Base-by-base conservation (phyloP, 1,140 invertebrate genomes). In the Drosophila tristis region DNA sequence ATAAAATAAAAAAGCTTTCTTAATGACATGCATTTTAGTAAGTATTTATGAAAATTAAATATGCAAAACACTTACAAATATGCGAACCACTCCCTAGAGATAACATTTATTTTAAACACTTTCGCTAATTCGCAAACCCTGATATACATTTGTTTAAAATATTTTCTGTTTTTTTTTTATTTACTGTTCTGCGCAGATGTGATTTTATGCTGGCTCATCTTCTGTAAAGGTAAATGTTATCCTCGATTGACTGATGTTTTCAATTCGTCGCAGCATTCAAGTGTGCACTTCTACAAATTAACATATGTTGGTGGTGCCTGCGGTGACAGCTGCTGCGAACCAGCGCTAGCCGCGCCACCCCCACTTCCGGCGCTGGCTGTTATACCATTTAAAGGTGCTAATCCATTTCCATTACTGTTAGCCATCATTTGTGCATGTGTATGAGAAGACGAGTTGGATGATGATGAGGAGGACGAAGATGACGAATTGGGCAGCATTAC, bases 291-390 rank as follows among this genome's bases (percentile, higher is more conserved):
- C 79, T 91, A 97, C 94, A 97, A 96, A 95, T 97, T 97, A 92
- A 97, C 97, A 94, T 98, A 98, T 90, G 97, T 97, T 72, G 90
- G 90, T 26, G 96, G 96, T 94, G 97, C 96, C 93, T 97, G 96
- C 79, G 96, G 96, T 89, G 96, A 96, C 92, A 96, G 94, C 60
- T 93, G 95, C 54, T 93, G 95, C 93, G 92, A 95, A 94, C 92
- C 93, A 15, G 58, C 47, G 16, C 70, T 23, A 16, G 64, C 31
- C 31, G 60, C 44, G 39, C 93, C 93, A 92, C 93, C 93, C 78
- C 93, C 93, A 81, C 93, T 93, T 93, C 94, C 94, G 93, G 49
- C 51, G 29, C 93, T 93, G 92, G 94, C 94, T 91, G 72, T 43
- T 57, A 55, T 74, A 39, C 79, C 64, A 68, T 80, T 87, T 35